Conservation (phyloP, 2,113 vertebrate species). For the Alaudala cheleensis region DNA sequence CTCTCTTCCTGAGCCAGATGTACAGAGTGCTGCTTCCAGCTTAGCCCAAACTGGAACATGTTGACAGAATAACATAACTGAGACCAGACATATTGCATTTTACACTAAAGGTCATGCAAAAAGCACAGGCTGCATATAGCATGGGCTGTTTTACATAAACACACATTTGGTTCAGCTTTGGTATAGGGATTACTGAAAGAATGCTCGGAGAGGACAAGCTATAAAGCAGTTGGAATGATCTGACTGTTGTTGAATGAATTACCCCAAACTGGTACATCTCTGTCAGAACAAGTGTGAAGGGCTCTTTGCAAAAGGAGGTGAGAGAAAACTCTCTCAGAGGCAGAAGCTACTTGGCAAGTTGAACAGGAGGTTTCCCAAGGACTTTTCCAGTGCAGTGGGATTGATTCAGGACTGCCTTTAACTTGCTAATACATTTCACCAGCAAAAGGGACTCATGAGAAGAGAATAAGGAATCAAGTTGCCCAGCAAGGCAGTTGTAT, state of each 20-base stretch:
- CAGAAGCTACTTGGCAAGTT: neutral
- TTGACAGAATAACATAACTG: constrained; percentile 62
- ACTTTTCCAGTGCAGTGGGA: neutral
- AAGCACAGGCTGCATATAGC: constrained; percentile 45
- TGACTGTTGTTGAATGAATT: constrained; percentile 51
- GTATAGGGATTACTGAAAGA: constrained; percentile 44
- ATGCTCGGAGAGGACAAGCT: constrained; percentile 12
- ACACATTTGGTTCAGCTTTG: constrained; percentile 55
- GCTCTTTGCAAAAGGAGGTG: neutral
- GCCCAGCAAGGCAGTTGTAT: neutral
- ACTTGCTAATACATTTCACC: neutral
- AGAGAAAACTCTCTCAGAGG: constrained; percentile 6
- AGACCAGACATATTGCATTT: constrained; percentile 60
- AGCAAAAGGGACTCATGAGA: neutral
- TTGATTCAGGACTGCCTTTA: neutral
- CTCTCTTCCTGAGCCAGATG: constrained; percentile 65
- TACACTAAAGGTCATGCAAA: constrained; percentile 50
- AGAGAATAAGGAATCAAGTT: neutral
- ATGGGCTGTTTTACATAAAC: constrained; percentile 61
- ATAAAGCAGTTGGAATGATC: constrained; percentile 22
- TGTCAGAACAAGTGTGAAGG: constrained; percentile 4
- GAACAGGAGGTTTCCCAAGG: neutral
- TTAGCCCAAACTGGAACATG: constrained; percentile 67
- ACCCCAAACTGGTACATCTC: constrained; percentile 8
- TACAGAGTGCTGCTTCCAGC: constrained; percentile 48